Percentiles rank a stretch among this genome's conserved stretches.
phyloP scores from a whole-genome alignment of 1,140 invertebrate species.

The Leptoteleia sp. region DNA sequence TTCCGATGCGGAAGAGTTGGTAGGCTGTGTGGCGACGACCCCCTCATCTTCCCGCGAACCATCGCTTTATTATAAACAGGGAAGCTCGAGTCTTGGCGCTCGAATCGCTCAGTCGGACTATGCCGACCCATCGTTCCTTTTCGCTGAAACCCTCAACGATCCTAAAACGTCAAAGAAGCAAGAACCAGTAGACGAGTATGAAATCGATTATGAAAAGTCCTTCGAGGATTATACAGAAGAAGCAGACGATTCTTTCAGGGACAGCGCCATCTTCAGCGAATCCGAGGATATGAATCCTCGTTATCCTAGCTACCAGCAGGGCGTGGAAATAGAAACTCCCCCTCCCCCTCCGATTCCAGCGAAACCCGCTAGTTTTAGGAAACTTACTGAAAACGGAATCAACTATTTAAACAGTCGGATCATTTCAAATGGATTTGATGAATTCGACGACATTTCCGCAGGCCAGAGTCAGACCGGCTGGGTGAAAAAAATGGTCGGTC shows the following conservation, averaged over 20 bases:
- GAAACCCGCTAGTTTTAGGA: slow-evolving; percentile 73
- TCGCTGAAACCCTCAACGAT: slow-evolving; percentile 67
- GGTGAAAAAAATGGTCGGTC: slow-evolving; percentile 79
- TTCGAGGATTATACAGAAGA: slow-evolving; percentile 85
- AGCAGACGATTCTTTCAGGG: slow-evolving; percentile 86
- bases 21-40: slow-evolving; percentile 65
- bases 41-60: slow-evolving; percentile 54
- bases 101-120: slow-evolving; percentile 93
- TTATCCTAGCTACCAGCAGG: slow-evolving; percentile 41
- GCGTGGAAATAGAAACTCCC: slow-evolving; percentile 58
- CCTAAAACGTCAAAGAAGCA: slow-evolving; percentile 19
- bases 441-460: slow-evolving; percentile 75
- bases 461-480: slow-evolving; percentile 79
- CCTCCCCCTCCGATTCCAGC: slow-evolving; percentile 79
- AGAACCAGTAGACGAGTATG: slow-evolving; percentile 81
- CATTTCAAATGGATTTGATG: slow-evolving; percentile 32
- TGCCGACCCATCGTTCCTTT: slow-evolving; percentile 87
- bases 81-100: slow-evolving; percentile 90
- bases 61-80: slow-evolving; percentile 85
- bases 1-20: slow-evolving; percentile 74
- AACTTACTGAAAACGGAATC: slow-evolving; percentile 24
- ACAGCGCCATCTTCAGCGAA: slow-evolving; percentile 92
- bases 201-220: slow-evolving; percentile 86
- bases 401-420: slow-evolving; percentile 26
- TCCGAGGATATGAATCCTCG: slow-evolving; percentile 82